Evolutionary conservation across 2,888 invertebrate species (phyloP).

Genomic region (Hemaris fuciformis): DNA sequence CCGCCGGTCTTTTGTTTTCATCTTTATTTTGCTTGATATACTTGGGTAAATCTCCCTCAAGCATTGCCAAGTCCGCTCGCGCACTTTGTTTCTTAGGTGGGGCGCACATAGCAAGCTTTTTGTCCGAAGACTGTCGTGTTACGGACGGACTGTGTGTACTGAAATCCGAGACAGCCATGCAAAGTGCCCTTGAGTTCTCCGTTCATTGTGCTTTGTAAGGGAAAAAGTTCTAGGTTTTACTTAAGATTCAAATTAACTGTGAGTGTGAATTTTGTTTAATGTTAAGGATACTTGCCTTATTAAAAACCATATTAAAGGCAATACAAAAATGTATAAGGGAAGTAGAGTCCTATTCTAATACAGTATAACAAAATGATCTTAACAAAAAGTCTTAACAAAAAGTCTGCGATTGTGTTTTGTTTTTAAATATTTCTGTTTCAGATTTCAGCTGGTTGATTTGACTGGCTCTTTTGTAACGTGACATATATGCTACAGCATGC

Average conservation of each 20-base stretch:
- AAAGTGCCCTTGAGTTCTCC: background rate
- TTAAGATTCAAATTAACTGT: background rate
- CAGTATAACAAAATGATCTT: too few species aligned
- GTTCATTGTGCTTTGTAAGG: background rate
- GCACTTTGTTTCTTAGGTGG: background rate
- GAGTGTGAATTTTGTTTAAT: background rate
- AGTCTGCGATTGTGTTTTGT: too few species aligned
- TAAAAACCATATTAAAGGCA: too few species aligned
- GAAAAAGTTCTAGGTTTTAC: background rate
- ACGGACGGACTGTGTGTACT: background rate
- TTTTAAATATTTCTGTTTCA: too few species aligned
- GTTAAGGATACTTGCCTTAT: too few species aligned
- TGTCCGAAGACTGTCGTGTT: background rate
- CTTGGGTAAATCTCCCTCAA: background rate
- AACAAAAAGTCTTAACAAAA: too few species aligned
- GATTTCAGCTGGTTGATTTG: too few species aligned
- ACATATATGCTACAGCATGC: too few species aligned
- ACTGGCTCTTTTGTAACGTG: too few species aligned
- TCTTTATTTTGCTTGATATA: background rate
- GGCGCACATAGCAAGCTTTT: background rate
- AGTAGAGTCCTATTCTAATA: too few species aligned
- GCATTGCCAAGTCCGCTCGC: background rate
- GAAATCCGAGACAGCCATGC: background rate
- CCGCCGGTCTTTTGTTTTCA: too few species aligned
- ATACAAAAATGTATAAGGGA: too few species aligned